phyloP scores from a whole-genome alignment of 2,113 vertebrate species.

The Dipodomys merriami region DNA sequence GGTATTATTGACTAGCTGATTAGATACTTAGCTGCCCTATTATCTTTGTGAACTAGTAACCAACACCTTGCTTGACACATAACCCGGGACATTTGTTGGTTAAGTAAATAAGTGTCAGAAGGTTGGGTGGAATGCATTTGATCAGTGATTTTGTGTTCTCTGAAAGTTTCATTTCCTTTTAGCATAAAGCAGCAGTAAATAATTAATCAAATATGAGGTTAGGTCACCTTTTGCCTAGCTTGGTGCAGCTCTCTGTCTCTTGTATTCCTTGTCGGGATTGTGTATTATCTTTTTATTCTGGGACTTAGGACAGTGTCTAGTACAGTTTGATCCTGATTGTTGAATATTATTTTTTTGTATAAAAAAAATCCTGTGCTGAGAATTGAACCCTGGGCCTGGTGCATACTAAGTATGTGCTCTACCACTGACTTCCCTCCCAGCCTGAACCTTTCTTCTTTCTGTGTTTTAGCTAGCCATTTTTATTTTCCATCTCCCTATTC shows the following conservation, averaged over 20 bases:
- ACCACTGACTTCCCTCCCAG: neutral
- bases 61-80: neutral
- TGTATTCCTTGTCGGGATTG: neutral
- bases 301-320: neutral
- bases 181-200: neutral
- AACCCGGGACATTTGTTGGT: slow-evolving; percentile 20
- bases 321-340: neutral
- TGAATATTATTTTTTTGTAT: neutral
- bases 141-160: neutral
- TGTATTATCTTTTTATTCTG: neutral
- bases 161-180: neutral
- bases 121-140: neutral
- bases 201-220: neutral
- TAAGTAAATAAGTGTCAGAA: neutral
- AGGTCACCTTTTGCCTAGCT: neutral
- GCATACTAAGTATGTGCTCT: neutral
- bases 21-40: neutral
- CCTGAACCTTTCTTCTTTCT: neutral
- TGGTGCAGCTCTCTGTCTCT: neutral
- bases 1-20: neutral
- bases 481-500: neutral
- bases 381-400: neutral
- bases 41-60: neutral
- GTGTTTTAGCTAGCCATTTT: neutral
- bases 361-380: too few species aligned